phyloP scores from a whole-genome alignment of 2,797 vertebrate species.

The Hirundo rustica region DNA sequence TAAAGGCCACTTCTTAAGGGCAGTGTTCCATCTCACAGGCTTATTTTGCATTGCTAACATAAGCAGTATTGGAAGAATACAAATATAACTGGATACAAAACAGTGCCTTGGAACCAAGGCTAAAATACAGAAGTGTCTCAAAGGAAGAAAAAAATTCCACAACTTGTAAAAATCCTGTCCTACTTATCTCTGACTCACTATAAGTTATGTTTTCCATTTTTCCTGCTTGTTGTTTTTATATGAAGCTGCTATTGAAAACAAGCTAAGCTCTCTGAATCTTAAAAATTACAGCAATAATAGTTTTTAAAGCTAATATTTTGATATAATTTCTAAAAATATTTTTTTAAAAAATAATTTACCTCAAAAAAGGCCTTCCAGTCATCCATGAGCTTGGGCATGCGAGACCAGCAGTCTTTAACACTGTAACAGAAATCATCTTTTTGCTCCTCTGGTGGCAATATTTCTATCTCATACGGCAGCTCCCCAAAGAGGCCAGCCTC shows the following conservation, averaged over 20 bases:
- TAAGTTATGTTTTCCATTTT: neutral
- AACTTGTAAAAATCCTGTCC: neutral
- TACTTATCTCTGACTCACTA: neutral
- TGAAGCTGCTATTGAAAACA: neutral
- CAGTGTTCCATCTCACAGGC: neutral
- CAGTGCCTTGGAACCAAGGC: neutral
- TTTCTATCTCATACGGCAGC: constrained; percentile 64
- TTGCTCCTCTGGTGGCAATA: constrained; percentile 73
- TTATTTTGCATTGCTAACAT: neutral
- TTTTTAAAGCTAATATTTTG: neutral
- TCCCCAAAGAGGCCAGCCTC: constrained; percentile 80
- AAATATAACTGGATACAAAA: neutral
- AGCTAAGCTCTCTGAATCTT: neutral
- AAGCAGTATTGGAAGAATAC: neutral
- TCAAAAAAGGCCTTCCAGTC: constrained; percentile 85
- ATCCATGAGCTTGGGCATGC: constrained; percentile 72
- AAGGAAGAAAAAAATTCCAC: neutral
- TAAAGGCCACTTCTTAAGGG: neutral
- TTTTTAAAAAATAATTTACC: constrained; percentile 63
- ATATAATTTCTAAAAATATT: neutral
- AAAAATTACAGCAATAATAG: neutral
- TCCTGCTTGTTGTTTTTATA: neutral
- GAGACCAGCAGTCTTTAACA: constrained; percentile 72
- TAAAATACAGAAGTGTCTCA: neutral
- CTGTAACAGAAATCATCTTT: constrained; percentile 78